Evolutionary conservation across 2,888 invertebrate genomes (phyloP).

Genomic region (Sinopyrophorus schimmeli): DNA sequence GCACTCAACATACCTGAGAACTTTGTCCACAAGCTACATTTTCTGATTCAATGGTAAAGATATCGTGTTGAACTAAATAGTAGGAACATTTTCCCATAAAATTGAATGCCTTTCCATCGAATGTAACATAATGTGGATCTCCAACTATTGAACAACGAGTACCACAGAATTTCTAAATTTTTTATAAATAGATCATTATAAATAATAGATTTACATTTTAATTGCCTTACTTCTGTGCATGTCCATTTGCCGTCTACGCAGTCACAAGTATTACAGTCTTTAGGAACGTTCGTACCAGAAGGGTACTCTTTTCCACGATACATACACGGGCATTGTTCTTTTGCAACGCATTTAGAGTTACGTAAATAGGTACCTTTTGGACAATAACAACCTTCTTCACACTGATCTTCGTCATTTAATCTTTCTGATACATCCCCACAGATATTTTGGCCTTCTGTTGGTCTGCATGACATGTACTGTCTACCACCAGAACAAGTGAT

Average conservation of each 20-base stretch:
- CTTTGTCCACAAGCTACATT: slow-evolving; percentile 80
- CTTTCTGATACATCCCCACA: slow-evolving; percentile 64
- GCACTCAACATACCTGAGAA: slow-evolving; percentile 70
- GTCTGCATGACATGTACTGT: slow-evolving; percentile 78
- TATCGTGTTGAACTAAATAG: slow-evolving; percentile 70
- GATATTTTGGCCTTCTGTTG: slow-evolving; percentile 67
- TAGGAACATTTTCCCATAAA: slow-evolving; percentile 92
- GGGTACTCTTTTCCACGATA: slow-evolving; percentile 72
- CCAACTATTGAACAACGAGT: slow-evolving; percentile 85
- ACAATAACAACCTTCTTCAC: slow-evolving; percentile 90
- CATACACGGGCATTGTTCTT: slow-evolving; percentile 77
- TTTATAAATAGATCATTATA: too few relatives aligned
- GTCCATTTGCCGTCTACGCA: slow-evolving; percentile 78
- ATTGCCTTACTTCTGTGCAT: slow-evolving; percentile 67
- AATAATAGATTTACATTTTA: too few relatives aligned
- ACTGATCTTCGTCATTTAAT: slow-evolving; percentile 53
- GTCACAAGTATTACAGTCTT: slow-evolving; percentile 84
- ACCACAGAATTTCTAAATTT: slow-evolving; percentile 63
- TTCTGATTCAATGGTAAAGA: slow-evolving; percentile 75
- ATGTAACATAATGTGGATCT: slow-evolving; percentile 89
- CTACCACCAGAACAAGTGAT: slow-evolving; percentile 75
- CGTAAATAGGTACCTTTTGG: slow-evolving; percentile 78
- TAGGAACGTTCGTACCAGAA: slow-evolving; percentile 70
- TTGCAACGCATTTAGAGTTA: slow-evolving; percentile 71
- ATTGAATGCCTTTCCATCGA: slow-evolving; percentile 83